Percentiles rank a stretch among this genome's conserved stretches.
Evolutionary conservation across 1,140 invertebrate species (phyloP).

Genomic region (Magallana ariakensis): DNA sequence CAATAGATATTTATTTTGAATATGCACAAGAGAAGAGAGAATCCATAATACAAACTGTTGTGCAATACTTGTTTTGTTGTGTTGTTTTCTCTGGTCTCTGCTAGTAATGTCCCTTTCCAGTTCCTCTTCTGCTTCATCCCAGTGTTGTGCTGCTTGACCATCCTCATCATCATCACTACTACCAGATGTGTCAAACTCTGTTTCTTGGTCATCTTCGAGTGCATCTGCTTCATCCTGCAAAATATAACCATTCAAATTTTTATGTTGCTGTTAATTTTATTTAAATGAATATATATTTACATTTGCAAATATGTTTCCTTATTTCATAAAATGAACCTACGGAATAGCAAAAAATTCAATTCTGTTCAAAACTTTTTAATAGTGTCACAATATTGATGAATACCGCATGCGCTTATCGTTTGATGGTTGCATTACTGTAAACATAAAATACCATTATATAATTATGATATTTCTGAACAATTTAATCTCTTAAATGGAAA

Average conservation of each 20-base stretch:
- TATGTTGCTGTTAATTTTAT: no score
- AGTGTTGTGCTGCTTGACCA: constrained; percentile 18
- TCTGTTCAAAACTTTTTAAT: no score
- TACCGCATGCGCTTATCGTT: no score
- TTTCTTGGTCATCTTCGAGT: background rate
- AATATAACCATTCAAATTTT: background rate
- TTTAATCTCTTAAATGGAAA: no score
- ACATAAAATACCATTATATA: no score
- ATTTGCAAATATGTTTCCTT: no score
- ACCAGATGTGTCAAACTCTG: background rate
- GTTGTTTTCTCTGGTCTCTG: background rate
- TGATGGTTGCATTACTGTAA: no score
- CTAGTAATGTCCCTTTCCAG: background rate
- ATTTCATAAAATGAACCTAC: no score
- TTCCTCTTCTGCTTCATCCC: constrained; percentile 29
- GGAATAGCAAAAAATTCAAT: no score
- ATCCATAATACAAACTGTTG: constrained; percentile 36
- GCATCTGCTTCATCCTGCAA: constrained; percentile 6
- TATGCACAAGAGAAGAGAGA: background rate
- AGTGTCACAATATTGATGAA: no score
- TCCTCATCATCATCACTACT: background rate
- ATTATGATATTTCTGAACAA: no score
- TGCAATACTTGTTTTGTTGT: background rate
- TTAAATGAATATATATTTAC: no score
- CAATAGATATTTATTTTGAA: constrained; percentile 13